Base-by-base conservation (phyloP, 2,888 invertebrate genomes). In the Melikaiella ostensackeni region DNA sequence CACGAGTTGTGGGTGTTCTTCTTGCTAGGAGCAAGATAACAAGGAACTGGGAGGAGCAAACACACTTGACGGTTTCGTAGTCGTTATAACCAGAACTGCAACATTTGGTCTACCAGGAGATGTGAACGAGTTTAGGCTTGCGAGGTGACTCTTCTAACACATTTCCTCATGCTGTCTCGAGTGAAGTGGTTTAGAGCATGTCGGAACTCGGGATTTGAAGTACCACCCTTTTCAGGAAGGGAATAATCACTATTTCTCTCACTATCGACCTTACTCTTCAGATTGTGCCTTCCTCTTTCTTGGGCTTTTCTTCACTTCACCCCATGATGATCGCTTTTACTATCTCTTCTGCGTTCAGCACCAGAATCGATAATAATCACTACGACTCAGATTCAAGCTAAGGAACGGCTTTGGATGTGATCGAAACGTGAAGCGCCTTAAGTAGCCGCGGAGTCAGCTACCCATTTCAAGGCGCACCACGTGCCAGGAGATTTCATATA, bases 41-140 rank as follows among this genome's bases (percentile, higher is more conserved):
- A 87, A 89, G 89, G 81, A 83, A 76, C 82, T 79, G 80, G 81
- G 83, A 82, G 85, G 82, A 80, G 81, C 77, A 86, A 84, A 87
- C 83, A 87, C 84, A 84, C 81, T 83, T 82, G 83, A 74, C 78
- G 82, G 79, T 77, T 82, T 84, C 85, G 78, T 78, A 79, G 81
- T 89, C 88, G 86, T 89, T 89, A 89, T 86, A 87, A 86, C 84
- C 84, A 81, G 87, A 88, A 89, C 85, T 85, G 85, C 84, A 84
- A 79, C 80, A 79, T 50, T 82, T 81, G 77, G 62, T 81, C 74
- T 74, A 74, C 70, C 59, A 73, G 30, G n/a, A 77, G 73, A 76
- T 81, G 75, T 70, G 80, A 75, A 73, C 76, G 63, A 63, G 62
- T 35, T 13, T 61, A 19, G 38, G 16, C 19, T 64, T 27, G 38